Evolutionary conservation across 1,140 invertebrate species (phyloP).

Genomic region (Oncopeltus fasciatus): DNA sequence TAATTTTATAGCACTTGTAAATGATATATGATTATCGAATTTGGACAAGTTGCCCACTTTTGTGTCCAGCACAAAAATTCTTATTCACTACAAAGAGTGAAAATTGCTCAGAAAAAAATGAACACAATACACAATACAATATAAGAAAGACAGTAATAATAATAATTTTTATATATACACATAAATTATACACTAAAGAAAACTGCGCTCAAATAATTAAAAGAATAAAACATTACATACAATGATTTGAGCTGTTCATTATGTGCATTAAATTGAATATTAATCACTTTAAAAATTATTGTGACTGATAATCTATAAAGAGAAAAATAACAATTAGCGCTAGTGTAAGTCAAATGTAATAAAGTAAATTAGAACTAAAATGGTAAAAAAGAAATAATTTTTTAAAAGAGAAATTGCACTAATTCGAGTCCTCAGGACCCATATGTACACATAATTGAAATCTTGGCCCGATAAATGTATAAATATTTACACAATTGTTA

Average conservation of each 20-base stretch:
- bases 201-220: background rate
- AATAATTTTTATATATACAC: constrained; percentile 7
- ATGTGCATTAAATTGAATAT: background rate
- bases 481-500: constrained; percentile 12
- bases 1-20: background rate
- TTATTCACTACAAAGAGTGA: background rate
- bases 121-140: background rate
- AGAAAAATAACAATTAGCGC: background rate
- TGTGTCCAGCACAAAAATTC: background rate
- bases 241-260: constrained; percentile 16
- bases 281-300: background rate
- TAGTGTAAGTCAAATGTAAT: background rate
- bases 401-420: constrained; percentile 3
- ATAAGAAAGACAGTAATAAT: background rate
- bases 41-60: constrained; percentile 1
- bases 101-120: background rate
- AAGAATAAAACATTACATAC: constrained; percentile 10
- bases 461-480: constrained; percentile 10
- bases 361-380: background rate
- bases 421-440: constrained; percentile 5
- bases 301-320: background rate
- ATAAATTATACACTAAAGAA: constrained; percentile 4
- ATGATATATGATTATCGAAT: constrained; percentile 4
- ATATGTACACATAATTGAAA: constrained; percentile 9
- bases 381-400: background rate